These are phyloP conservation scores for Drosophila fungiperda DNA, from an alignment of 2,888 invertebrate genomes.

Conservation along the genomic window DNA sequence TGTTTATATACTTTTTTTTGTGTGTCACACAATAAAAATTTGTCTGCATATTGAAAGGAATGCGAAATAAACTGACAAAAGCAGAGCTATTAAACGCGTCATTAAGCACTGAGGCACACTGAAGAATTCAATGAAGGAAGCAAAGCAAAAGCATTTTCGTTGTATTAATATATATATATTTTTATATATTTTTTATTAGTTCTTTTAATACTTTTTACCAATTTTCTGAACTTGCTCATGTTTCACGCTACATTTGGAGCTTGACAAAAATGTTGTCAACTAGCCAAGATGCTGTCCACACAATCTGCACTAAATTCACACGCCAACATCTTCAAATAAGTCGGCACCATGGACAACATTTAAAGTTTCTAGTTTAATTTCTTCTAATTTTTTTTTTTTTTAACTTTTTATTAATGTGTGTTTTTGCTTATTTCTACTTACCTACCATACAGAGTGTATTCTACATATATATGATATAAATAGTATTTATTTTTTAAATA, in stretches of 20 bases:
- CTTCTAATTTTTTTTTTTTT: not conserved
- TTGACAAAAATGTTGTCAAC: conserved; percentile 57
- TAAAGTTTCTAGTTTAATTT: not conserved
- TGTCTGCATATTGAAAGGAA: conserved; percentile 54
- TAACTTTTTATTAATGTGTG: too few species aligned
- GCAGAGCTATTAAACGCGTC: conserved; percentile 75
- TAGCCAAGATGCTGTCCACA: conserved; percentile 29
- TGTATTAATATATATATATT: not conserved
- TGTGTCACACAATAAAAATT: conserved; percentile 40
- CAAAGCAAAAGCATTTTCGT: not conserved
- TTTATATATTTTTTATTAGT: conserved; percentile 4
- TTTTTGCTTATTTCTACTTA: not conserved
- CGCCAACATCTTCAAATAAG: not conserved
- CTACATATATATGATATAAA: not conserved
- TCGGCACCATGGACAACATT: conserved; percentile 7
- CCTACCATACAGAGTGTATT: not conserved
- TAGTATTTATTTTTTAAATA: not conserved
- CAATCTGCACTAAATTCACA: conserved; percentile 7
- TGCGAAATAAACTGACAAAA: conserved; percentile 51
- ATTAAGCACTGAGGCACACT: conserved; percentile 59
- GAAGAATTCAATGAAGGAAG: conserved; percentile 36
- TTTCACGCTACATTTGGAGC: conserved; percentile 64
- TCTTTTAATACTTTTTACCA: not conserved
- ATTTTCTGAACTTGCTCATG: conserved; percentile 37
- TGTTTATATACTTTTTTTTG: conserved; percentile 1